Conservation (phyloP, 2,797 vertebrate genomes). For the Liparis tanakae region DNA sequence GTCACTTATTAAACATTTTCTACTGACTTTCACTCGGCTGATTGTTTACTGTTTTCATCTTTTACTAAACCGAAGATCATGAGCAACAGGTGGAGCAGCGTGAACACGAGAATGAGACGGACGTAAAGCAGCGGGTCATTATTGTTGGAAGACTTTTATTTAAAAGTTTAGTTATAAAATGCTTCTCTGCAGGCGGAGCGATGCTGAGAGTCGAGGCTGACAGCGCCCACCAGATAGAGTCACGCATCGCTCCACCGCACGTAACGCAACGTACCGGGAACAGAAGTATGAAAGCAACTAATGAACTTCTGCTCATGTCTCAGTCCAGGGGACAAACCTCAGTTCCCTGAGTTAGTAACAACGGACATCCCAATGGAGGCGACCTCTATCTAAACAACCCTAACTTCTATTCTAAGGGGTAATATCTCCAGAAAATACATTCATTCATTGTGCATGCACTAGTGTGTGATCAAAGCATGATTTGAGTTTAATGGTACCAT, state of each 20-base stretch:
- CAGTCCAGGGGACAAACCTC: slow-evolving; percentile 75
- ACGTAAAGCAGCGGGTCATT: slow-evolving; percentile 10
- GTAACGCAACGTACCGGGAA: too few relatives aligned
- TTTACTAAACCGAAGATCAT: not conserved
- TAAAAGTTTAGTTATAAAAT: slow-evolving; percentile 78
- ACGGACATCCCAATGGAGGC: slow-evolving; percentile 70
- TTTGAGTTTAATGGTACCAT: slow-evolving; percentile 69
- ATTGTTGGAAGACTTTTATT: slow-evolving; percentile 79
- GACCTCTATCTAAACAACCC: slow-evolving; percentile 66
- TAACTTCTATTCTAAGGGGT: slow-evolving; percentile 60
- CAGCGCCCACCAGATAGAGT: slow-evolving; percentile 50
- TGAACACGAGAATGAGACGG: slow-evolving; percentile 7
- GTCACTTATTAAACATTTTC: slow-evolving; percentile 58
- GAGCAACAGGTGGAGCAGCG: slow-evolving; percentile 8
- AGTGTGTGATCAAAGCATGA: slow-evolving; percentile 65
- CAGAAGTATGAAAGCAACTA: slow-evolving; percentile 67
- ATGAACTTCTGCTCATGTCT: slow-evolving; percentile 55
- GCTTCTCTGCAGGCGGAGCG: slow-evolving; percentile 53
- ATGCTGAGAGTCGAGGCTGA: slow-evolving; percentile 46
- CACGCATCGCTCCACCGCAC: slow-evolving; percentile 46
- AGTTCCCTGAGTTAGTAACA: slow-evolving; percentile 88
- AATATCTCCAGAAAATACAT: slow-evolving; percentile 67
- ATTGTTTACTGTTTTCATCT: not conserved
- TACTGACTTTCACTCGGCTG: slow-evolving; percentile 23
- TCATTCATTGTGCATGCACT: slow-evolving; percentile 71